Percentiles rank a stretch among this genome's conserved stretches.
These are phyloP conservation scores for Drosophila quinaria DNA, from an alignment of 2,888 invertebrate species.

Conservation along the genomic window DNA sequence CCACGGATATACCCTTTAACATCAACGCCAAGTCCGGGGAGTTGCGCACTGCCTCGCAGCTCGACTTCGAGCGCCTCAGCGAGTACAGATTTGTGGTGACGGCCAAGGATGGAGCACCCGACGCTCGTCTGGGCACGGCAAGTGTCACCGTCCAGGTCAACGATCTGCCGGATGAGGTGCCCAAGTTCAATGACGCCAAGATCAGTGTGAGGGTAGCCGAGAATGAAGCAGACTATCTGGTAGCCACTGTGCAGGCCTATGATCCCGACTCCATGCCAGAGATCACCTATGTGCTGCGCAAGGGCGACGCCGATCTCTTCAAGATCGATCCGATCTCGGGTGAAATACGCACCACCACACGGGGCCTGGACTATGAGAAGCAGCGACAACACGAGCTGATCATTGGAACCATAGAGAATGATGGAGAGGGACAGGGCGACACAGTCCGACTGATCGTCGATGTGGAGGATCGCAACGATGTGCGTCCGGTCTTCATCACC, in stretches of 20 bases:
- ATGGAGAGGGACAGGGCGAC: slow-evolving; percentile 89
- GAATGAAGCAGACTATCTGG: slow-evolving; percentile 92
- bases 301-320: slow-evolving; percentile 93
- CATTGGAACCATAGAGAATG: slow-evolving; percentile 94
- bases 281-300: slow-evolving; percentile 94
- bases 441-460: slow-evolving; percentile 88
- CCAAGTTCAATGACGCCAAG: slow-evolving; percentile 90
- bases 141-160: slow-evolving; percentile 93
- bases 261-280: slow-evolving; percentile 93
- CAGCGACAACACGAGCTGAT: slow-evolving; percentile 90
- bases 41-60: slow-evolving; percentile 90
- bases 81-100: slow-evolving; percentile 93
- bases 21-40: slow-evolving; percentile 93
- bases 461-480: slow-evolving; percentile 94
- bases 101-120: slow-evolving; percentile 94
- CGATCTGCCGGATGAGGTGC: slow-evolving; percentile 92
- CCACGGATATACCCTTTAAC: slow-evolving; percentile 91
- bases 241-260: slow-evolving; percentile 93
- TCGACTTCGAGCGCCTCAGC: slow-evolving; percentile 94
- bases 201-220: slow-evolving; percentile 94
- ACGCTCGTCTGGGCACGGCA: slow-evolving; percentile 94
- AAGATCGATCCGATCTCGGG: slow-evolving; percentile 93
- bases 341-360: slow-evolving; percentile 91
- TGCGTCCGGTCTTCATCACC: slow-evolving; percentile 94
- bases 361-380: slow-evolving; percentile 92